These are phyloP conservation scores for Poeciliopsis paucimaculata DNA, from an alignment of 2,797 vertebrate genomes.

Conservation along the genomic window DNA sequence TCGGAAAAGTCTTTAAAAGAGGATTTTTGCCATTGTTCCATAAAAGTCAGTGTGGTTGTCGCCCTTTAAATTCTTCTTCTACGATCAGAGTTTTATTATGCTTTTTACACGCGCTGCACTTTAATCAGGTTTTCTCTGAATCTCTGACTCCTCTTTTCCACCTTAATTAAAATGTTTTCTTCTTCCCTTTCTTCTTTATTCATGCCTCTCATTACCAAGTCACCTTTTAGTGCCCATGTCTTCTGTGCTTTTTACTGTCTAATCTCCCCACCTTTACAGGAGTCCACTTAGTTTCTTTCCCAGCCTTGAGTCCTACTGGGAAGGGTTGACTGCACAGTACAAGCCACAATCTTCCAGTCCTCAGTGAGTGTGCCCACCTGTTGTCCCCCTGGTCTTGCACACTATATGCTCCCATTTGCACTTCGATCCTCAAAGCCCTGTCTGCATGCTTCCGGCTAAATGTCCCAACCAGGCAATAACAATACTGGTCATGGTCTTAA, in stretches of 20 bases:
- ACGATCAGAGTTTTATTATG: background rate
- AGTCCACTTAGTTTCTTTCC: conserved; percentile 80
- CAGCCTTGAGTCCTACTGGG: conserved; percentile 78
- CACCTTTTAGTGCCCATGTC: conserved; percentile 23
- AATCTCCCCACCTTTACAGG: conserved; percentile 74
- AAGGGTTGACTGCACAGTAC: conserved; percentile 77
- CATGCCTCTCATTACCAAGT: conserved; percentile 41
- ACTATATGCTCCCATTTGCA: conserved; percentile 45
- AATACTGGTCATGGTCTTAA: conserved; percentile 23
- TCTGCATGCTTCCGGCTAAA: conserved; percentile 57
- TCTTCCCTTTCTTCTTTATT: conserved; percentile 17
- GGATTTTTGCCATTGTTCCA: background rate
- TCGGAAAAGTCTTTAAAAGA: background rate
- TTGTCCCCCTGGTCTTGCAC: conserved; percentile 40
- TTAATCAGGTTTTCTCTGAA: background rate
- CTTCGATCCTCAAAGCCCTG: conserved; percentile 48
- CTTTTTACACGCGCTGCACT: background rate
- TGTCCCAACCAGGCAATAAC: conserved; percentile 48
- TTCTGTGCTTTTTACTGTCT: conserved; percentile 51
- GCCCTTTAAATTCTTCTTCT: background rate
- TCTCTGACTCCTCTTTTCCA: conserved; percentile 14
- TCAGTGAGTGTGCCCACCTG: conserved; percentile 77
- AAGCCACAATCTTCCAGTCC: conserved; percentile 71
- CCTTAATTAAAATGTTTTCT: conserved; percentile 35
- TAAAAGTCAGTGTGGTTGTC: background rate